Base-by-base conservation (phyloP, 2,797 vertebrate genomes). In the Anguilla anguilla region DNA sequence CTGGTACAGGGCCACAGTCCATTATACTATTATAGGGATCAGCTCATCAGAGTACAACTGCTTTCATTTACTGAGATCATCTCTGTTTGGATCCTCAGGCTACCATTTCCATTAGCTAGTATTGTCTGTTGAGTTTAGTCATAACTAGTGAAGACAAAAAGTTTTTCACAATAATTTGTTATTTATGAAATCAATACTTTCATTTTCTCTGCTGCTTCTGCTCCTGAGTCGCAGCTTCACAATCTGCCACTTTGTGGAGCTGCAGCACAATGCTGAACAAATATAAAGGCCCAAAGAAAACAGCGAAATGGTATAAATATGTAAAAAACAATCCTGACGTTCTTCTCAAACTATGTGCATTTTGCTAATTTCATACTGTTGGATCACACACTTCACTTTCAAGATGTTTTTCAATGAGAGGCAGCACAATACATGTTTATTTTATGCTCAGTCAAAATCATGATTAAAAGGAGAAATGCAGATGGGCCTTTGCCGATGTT, bases 231-330 rank as follows among this genome's bases (percentile, higher is more conserved):
- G 59, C 59, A 85, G 11, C 61, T 67, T 35, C 39, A 85, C 57
- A 85, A 43, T 46, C 39, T 39, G 59, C 84, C 84, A 46, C 85
- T 53, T 2, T 15, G 85, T 69, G 82, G 46, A 28, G 86, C 43
- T 64, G 19, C 61, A 39, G 46, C 83, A 7, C 83, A 72, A 49
- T 43, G 51, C 2, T 53, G 46, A 61, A 51, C 72, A 87, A 46
- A 64, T 72, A 84, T 31, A 25, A 51, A 69, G 55, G 74, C 28
- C 61, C 15, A 22, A 69, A 84, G 25, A 22, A 83, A 55, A 84
- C 51, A 84, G 31, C 19, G 83, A 83, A 57, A 55, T 64, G 25
- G 10, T 57, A 31, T 31, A 53, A 5, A 57, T 31, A 84, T 57
- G 55, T 17, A 6, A 57, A 82, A 84, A 84, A n/a, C 51, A 82